Evolutionary conservation across 2,113 vertebrate species (phyloP).

Genomic region (Phainopepla nitens): DNA sequence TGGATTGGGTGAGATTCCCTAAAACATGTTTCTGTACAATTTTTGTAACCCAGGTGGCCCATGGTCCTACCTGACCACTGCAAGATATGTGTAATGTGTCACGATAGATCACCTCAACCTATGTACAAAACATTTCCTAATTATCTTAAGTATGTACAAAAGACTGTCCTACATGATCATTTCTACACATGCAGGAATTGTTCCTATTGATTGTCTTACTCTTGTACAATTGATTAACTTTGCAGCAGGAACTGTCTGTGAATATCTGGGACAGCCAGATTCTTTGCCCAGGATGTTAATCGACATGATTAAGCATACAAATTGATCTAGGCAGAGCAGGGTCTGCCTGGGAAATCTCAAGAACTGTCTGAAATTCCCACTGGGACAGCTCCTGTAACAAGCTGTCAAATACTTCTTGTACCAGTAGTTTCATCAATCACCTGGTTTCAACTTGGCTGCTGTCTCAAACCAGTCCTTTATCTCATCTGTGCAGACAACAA

Average conservation of each 20-base stretch:
- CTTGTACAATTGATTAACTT: not conserved
- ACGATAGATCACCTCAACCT: not conserved
- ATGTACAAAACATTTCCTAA: not conserved
- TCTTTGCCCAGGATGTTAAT: not conserved
- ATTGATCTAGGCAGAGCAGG: not conserved
- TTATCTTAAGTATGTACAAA: not conserved
- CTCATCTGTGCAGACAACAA: not conserved
- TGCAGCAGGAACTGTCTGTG: not conserved
- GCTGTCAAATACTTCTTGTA: not conserved
- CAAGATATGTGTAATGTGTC: not conserved
- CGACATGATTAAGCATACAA: not conserved
- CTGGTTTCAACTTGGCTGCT: not conserved
- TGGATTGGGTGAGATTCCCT: not conserved
- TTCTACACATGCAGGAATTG: not conserved
- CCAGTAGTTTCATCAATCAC: not conserved
- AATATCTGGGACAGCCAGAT: not conserved
- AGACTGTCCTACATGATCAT: not conserved
- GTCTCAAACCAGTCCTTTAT: not conserved
- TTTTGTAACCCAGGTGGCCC: not conserved
- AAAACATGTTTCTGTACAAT: not conserved
- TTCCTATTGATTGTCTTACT: not conserved
- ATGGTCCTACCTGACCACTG: not conserved
- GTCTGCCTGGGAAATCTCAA: not conserved
- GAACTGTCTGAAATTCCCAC: not conserved
- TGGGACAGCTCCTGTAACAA: not conserved